Evolutionary conservation across 2,888 invertebrate genomes (phyloP), one percentile per base, ranked within the genome.

Genomic region (Opisthograptis luteolata): DNA sequence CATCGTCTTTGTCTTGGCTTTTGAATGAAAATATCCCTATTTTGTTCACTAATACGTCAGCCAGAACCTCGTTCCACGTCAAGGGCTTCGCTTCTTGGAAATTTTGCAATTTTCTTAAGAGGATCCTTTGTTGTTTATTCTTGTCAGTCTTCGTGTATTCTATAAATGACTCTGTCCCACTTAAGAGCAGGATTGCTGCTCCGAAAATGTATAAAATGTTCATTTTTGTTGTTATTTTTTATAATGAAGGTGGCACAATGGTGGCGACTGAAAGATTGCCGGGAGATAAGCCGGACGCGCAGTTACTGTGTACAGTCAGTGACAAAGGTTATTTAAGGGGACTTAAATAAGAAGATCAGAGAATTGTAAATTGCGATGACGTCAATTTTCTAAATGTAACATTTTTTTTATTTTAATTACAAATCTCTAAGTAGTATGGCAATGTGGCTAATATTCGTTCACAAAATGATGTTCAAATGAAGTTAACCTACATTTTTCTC

Each of bases 21-120:
- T 69, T 68, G 46, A 74, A 76, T 25, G 76, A 69, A 55, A 84
- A 76, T 72, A 81, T 70, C 56, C 73, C 79, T 62, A 85, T 77
- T 67, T 75, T 81, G 50, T 80, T 82, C 62, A 87, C 80, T 55
- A 87, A 68, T 47, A 80, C 77, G 55, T 83, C 79, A 3, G 88
- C 87, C 24, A 88, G 61, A 47, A 87, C 76, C 56, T 84, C 81
- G 68, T 84, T 87, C 87, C 87, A 88, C 43, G 79, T 72, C 52
- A 73, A 63, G 42, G 76, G 73, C 62, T 77, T 76, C 40, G 64
- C 55, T 31, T 76, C 74, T 67, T 79, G 70, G 54, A 76, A 66
- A 69, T 76, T 80, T 65, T 80, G 83, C 73, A 84, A 78, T 81
- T 83, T 87, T 53, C 81, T 79, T 73, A 82, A 77, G 53, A 84